Percentiles rank a stretch among this genome's conserved stretches.
These are phyloP conservation scores for Polypedilum vanderplanki DNA, from an alignment of 1,140 invertebrate genomes.

Conservation along the genomic window DNA sequence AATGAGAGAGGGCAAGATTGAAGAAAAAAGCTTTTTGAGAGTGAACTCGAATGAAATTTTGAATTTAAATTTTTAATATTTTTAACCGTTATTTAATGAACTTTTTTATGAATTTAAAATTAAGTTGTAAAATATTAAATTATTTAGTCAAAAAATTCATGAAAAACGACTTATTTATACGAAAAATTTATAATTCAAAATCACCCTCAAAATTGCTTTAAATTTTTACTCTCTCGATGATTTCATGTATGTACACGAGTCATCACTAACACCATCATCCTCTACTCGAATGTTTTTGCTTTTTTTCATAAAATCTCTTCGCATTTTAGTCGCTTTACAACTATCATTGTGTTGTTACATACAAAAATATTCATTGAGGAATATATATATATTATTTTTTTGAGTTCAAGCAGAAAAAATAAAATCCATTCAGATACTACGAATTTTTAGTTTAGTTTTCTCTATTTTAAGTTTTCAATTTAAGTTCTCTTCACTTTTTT, in stretches of 20 bases:
- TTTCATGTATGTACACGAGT: not conserved
- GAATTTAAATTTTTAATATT: not conserved
- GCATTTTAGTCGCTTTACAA: conserved; percentile 23
- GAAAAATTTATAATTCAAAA: not conserved
- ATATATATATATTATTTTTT: not conserved
- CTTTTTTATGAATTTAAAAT: not conserved
- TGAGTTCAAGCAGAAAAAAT: conserved; percentile 21
- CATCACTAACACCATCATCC: not conserved
- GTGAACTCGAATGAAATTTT: not conserved
- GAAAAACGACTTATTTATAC: not conserved
- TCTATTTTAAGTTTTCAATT: conserved; percentile 18
- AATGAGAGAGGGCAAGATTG: not conserved
- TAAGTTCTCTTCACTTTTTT: not conserved
- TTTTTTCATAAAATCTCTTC: not conserved
- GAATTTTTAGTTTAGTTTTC: conserved; percentile 26
- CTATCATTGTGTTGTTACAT: conserved; percentile 29
- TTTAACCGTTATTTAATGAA: not conserved
- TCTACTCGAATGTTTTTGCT: conserved; percentile 3
- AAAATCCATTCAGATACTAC: conserved; percentile 26
- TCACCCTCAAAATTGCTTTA: not conserved
- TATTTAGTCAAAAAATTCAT: not conserved
- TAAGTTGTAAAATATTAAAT: not conserved
- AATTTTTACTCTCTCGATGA: conserved; percentile 2
- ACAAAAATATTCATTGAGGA: conserved; percentile 22
- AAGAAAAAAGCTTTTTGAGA: not conserved